phyloP scores from a whole-genome alignment of 37 sponge, comb jelly and placozoan genomes.

The Geodia barretti region DNA sequence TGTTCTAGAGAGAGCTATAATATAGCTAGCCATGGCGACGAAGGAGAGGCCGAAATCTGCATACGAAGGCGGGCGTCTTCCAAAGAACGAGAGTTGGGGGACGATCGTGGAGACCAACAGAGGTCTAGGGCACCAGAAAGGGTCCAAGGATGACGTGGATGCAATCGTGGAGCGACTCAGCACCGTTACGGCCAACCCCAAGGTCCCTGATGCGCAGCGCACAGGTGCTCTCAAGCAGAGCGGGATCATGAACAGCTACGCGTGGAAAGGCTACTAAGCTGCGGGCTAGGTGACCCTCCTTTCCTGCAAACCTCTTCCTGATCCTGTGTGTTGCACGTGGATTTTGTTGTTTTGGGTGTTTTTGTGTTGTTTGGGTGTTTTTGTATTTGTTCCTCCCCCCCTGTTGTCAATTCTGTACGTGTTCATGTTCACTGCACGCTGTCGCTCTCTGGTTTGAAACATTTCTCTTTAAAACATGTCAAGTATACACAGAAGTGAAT shows the following conservation, averaged over 20 bases:
- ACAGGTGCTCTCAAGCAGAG: constrained; percentile 48
- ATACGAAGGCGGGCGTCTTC: background rate
- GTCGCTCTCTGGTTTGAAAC: no score
- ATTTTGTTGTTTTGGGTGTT: constrained; percentile 2
- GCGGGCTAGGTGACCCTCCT: background rate
- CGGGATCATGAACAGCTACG: constrained; percentile 66
- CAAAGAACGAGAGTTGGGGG: constrained; percentile 38
- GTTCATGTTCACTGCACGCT: no score
- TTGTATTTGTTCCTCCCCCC: no score
- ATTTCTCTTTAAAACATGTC: no score
- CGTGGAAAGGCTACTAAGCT: constrained; percentile 66
- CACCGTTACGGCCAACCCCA: background rate
- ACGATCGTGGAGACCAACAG: constrained; percentile 14
- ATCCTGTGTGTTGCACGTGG: background rate
- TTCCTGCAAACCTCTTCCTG: no score
- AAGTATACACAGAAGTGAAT: constrained; percentile 6
- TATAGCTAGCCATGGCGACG: background rate
- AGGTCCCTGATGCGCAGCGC: constrained; percentile 43
- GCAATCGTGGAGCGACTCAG: constrained; percentile 49
- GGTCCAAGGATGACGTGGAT: constrained; percentile 40
- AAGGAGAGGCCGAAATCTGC: background rate
- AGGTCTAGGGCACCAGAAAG: constrained; percentile 32
- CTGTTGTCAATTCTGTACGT: no score
- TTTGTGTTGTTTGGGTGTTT: background rate
- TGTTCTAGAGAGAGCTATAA: no score